Evolutionary conservation across 2,888 invertebrate genomes (phyloP).

Genomic region (Oscheius sp.): DNA sequence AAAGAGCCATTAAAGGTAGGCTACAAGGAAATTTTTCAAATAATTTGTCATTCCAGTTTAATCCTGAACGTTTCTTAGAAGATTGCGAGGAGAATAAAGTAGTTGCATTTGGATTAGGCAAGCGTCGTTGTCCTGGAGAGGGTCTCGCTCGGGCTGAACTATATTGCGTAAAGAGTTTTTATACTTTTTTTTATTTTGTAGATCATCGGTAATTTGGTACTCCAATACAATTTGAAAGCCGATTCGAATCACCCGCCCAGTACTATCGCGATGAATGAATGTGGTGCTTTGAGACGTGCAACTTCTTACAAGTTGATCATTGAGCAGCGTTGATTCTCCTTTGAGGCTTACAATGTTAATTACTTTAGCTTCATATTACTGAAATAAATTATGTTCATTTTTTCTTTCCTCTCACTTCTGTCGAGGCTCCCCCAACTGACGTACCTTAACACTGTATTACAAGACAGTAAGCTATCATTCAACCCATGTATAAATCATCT

Average conservation of each 20-base stretch:
- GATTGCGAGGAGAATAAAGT: background rate
- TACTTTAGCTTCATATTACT: background rate
- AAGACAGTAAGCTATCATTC: no score
- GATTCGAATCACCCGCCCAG: background rate
- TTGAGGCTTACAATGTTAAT: background rate
- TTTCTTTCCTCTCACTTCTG: no score
- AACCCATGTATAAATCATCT: no score
- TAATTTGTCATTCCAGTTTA: background rate
- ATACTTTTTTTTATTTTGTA: background rate
- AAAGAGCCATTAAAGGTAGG: background rate
- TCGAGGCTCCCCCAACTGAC: no score
- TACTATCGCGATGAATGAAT: background rate
- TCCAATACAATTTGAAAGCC: background rate
- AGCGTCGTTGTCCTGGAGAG: constrained; percentile 16
- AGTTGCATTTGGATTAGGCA: constrained; percentile 11
- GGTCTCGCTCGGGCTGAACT: constrained; percentile 13
- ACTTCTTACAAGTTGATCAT: constrained; percentile 9
- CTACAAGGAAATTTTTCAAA: background rate
- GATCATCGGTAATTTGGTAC: constrained; percentile 19
- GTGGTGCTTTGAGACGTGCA: background rate
- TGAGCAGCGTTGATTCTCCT: background rate
- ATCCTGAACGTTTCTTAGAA: constrained; percentile 7
- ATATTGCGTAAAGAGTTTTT: constrained; percentile 8
- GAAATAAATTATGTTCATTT: no score
- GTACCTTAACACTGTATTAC: no score